Conservation (phyloP, 2,888 invertebrate species). For the Pollenia angustigena region DNA sequence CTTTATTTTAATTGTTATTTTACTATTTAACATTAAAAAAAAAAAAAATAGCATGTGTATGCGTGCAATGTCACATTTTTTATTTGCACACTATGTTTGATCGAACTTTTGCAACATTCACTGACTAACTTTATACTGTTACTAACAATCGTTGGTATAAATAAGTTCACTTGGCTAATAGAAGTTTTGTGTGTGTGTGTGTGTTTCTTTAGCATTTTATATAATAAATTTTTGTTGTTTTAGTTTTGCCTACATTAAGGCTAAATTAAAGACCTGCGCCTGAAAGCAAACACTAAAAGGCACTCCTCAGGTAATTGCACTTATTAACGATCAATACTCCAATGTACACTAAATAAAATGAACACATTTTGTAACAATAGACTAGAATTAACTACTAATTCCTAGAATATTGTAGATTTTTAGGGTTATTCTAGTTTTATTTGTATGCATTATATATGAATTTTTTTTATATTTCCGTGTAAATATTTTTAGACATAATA, state of each 20-base stretch:
- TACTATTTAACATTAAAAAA: conserved; percentile 14
- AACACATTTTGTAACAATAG: conserved; percentile 23
- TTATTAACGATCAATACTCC: conserved; percentile 71
- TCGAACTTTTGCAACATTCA: conserved; percentile 63
- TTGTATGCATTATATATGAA: neutral
- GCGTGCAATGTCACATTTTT: conserved; percentile 20
- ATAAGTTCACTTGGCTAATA: neutral
- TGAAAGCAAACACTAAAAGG: conserved; percentile 69
- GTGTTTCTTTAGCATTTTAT: conserved; percentile 18
- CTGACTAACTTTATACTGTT: conserved; percentile 66
- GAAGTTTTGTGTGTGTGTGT: too few species aligned
- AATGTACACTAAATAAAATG: conserved; percentile 22
- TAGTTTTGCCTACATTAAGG: conserved; percentile 62
- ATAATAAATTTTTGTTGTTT: conserved; percentile 19
- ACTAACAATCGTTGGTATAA: conserved; percentile 53
- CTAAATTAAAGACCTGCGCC: conserved; percentile 72
- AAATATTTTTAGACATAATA: conserved; percentile 1
- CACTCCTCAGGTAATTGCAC: conserved; percentile 71
- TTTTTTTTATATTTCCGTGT: neutral
- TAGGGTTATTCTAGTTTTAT: neutral
- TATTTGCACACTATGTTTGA: conserved; percentile 17
- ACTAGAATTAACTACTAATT: conserved; percentile 37
- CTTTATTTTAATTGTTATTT: conserved; percentile 44
- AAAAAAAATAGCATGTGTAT: neutral
- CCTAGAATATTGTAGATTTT: neutral